Conservation (phyloP, 2,888 invertebrate genomes). For the Cryptosula pallasiana region DNA sequence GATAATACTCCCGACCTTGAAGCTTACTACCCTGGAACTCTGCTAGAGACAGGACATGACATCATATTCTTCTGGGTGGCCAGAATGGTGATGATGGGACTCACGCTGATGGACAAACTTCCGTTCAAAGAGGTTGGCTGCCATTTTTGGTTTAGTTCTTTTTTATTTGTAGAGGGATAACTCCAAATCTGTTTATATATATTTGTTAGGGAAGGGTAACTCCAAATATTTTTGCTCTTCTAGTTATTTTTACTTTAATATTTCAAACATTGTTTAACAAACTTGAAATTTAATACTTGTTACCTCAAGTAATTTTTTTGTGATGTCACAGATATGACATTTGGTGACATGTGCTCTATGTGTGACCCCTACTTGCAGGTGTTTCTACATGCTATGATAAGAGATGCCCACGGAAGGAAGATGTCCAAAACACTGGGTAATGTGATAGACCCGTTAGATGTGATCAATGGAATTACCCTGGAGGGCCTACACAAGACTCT, state of each 20-base stretch:
- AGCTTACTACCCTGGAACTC: conserved; percentile 82
- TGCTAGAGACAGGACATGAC: conserved; percentile 93
- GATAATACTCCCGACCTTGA: conserved; percentile 65
- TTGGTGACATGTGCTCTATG: background rate
- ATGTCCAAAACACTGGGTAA: conserved; percentile 99
- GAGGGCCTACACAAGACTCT: conserved; percentile 71
- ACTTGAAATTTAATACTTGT: no score
- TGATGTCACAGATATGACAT: no score
- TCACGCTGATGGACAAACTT: conserved; percentile 77
- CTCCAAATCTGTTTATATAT: no score
- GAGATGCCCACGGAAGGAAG: conserved; percentile 96
- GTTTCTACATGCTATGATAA: conserved; percentile 91
- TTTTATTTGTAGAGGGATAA: no score
- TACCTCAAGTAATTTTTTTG: no score
- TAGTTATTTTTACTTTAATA: no score
- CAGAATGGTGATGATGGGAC: conserved; percentile 96
- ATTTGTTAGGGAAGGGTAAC: no score
- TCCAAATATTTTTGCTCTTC: no score
- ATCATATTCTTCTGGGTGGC: conserved; percentile 99
- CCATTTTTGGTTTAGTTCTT: no score
- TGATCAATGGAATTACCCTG: conserved; percentile 78
- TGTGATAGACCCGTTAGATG: conserved; percentile 94
- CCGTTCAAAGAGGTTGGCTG: conserved; percentile 74
- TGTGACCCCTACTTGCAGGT: conserved; percentile 58
- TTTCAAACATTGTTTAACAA: no score